Conservation (phyloP, 2,113 vertebrate genomes). For the Chroicocephalus ridibundus region DNA sequence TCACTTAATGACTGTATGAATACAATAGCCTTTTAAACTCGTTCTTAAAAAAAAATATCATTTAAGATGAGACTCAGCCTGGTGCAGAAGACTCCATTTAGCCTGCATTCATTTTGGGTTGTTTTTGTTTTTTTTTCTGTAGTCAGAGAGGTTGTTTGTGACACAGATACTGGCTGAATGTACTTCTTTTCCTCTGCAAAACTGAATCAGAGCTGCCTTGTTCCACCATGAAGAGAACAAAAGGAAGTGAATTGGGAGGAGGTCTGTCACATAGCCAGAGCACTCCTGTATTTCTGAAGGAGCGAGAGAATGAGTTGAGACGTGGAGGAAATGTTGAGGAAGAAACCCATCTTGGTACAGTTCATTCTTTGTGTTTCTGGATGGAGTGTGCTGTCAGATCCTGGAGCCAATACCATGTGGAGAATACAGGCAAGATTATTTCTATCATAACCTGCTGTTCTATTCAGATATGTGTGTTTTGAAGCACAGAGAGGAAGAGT, state of each 20-base stretch:
- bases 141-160: not conserved
- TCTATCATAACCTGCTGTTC: not conserved
- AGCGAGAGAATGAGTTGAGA: not conserved
- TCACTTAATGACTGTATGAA: not conserved
- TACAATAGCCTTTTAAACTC: not conserved
- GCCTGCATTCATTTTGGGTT: not conserved
- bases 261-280: not conserved
- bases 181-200: not conserved
- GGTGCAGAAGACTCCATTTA: not conserved
- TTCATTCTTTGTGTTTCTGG: not conserved
- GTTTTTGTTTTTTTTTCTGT: not conserved
- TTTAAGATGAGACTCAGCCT: not conserved
- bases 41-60: not conserved
- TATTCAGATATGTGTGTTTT: not conserved
- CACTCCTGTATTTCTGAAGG: not conserved
- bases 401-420: not conserved
- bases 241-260: not conserved
- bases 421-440: not conserved
- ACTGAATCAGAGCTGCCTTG: not conserved
- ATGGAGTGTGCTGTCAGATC: not conserved
- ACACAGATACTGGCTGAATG: not conserved
- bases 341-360: not conserved
- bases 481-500: not conserved
- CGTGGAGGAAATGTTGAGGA: not conserved
- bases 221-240: not conserved